Evolutionary conservation across 1,140 invertebrate genomes (phyloP).

Genomic region (Ctenoplectra terminalis): DNA sequence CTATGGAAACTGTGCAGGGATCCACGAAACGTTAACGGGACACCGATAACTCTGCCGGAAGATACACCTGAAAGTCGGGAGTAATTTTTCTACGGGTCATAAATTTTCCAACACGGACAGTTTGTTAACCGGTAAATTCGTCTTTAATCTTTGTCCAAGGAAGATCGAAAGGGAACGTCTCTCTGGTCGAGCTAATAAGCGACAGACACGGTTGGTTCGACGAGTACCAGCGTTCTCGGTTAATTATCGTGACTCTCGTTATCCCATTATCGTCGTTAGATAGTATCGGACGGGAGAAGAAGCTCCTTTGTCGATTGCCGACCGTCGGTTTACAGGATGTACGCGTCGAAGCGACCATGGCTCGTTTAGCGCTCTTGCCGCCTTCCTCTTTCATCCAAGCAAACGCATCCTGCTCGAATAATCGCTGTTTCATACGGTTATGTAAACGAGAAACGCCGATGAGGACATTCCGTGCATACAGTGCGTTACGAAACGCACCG

Average conservation of each 20-base stretch:
- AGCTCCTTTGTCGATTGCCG: too few species aligned
- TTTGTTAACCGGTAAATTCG: constrained; percentile 5
- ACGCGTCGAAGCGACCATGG: too few species aligned
- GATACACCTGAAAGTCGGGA: not conserved
- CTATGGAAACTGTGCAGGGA: not conserved
- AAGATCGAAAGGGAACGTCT: not conserved
- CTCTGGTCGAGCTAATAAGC: not conserved
- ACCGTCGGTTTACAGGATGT: constrained; percentile 37
- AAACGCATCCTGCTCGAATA: not conserved
- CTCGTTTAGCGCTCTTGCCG: too few species aligned
- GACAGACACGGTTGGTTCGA: too few species aligned
- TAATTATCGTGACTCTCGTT: constrained; percentile 61
- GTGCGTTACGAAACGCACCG: constrained; percentile 7
- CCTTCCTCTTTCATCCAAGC: not conserved
- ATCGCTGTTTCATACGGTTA: not conserved
- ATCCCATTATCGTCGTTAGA: constrained; percentile 64
- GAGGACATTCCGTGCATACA: too few species aligned
- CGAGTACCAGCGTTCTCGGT: not conserved
- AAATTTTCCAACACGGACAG: constrained; percentile 1
- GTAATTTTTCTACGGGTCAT: constrained; percentile 10
- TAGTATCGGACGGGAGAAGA: constrained; percentile 39
- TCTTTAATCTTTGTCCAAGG: not conserved
- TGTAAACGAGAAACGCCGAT: constrained; percentile 10
- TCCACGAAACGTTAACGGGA: constrained; percentile 3
- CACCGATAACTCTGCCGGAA: not conserved